Base-by-base conservation (phyloP, 2,113 vertebrate species). In the Cairina moschata region DNA sequence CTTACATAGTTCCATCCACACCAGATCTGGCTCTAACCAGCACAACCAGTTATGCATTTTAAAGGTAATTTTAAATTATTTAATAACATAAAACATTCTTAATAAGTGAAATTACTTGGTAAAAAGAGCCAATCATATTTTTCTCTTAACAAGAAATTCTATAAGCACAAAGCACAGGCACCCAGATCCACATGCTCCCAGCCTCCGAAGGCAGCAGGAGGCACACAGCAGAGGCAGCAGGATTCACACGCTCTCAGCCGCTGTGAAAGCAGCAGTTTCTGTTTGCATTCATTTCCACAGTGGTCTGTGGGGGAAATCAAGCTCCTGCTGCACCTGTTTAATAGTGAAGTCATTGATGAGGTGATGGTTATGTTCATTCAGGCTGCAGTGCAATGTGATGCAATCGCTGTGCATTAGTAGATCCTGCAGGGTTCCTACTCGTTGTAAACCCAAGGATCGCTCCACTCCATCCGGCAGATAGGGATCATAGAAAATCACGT, bases 261-360 rank as follows among this genome's bases (percentile, higher is more conserved):
- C 91, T n/a, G 87, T 74, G 93, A 93, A 96, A 96, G 95, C 93
- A 96, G 93, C 92, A 96, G 95, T 83, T 95, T 95, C 5, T 80
- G 91, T 91, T 91, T 91, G 87, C 85, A 96, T 94, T 96, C 92
- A 95, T 92, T 97, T 94, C 94, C 94, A 90, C 86, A 95, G 94
- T 54, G 69, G 44, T 94, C 90, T 92, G 93, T 94, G 85, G 92
- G 72, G 89, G 88, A 92, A 96, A 95, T 83, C 93, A 96, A 97
- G 96, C 88, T 97, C 94, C 96, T 96, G 95, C 85, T 96, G 97
- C 95, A 99, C 99, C 98, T 99, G 99, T 98, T 99, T 99, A 97
- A 99, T 99, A 97, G 99, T 99, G 97, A 99, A 99, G 98, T 99
- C 99, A 94, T 99, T 99, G 95, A 99, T 99, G 97, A 99, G 99